Percentiles rank a stretch among this genome's conserved stretches.
phyloP scores from a whole-genome alignment of 2,113 vertebrate species.

The Burhinus bistriatus region DNA sequence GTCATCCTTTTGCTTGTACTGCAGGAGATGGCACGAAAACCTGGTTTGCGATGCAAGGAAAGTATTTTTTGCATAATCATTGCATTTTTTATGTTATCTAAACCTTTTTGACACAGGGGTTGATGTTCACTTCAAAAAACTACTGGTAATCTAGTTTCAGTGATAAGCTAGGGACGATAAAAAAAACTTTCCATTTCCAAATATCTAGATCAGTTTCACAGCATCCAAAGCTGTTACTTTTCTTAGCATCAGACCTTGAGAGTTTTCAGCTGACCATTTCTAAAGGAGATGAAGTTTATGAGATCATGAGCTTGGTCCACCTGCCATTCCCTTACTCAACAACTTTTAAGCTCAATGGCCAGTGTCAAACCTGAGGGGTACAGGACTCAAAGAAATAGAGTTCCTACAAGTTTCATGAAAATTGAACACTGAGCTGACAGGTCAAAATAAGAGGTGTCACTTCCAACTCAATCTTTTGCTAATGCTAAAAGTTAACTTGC shows the following conservation, averaged over 20 bases:
- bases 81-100: not conserved
- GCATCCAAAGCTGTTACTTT: not conserved
- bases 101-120: not conserved
- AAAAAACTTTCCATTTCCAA: not conserved
- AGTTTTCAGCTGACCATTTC: not conserved
- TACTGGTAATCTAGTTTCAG: not conserved
- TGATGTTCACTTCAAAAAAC: not conserved
- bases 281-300: not conserved
- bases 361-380: not conserved
- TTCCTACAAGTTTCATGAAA: not conserved
- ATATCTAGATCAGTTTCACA: not conserved
- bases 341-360: not conserved
- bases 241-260: not conserved
- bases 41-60: not conserved
- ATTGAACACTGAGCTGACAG: not conserved
- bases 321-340: not conserved
- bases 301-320: not conserved
- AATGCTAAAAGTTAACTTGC: not conserved
- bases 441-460: not conserved
- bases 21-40: not conserved
- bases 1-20: not conserved
- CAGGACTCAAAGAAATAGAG: not conserved
- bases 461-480: not conserved
- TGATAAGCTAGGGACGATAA: not conserved
- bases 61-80: not conserved